phyloP scores from a whole-genome alignment of 2,797 vertebrate genomes.

The Coluber constrictor region DNA sequence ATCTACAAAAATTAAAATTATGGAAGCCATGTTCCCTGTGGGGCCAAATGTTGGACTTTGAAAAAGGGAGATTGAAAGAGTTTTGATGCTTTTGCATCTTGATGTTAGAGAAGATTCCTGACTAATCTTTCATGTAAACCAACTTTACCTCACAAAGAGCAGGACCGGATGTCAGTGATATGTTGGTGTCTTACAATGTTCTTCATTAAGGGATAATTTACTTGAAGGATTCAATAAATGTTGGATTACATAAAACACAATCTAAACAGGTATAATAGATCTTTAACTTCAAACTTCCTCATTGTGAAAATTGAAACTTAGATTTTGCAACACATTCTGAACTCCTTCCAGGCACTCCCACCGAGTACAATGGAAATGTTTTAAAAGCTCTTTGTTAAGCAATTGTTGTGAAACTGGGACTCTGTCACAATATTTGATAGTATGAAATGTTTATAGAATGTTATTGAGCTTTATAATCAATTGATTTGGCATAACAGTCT shows the following conservation, averaged over 20 bases:
- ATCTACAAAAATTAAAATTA: no score
- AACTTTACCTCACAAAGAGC: background rate
- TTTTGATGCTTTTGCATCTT: no score
- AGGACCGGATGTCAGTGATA: background rate
- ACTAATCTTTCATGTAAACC: background rate
- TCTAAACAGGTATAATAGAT: constrained; percentile 55
- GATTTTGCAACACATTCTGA: constrained; percentile 51
- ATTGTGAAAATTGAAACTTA: constrained; percentile 62
- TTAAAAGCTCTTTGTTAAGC: constrained; percentile 67
- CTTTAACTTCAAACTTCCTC: constrained; percentile 62
- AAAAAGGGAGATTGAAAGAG: no score
- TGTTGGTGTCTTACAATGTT: constrained; percentile 23
- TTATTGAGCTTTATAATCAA: constrained; percentile 18
- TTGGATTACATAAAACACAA: constrained; percentile 35
- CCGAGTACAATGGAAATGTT: constrained; percentile 42
- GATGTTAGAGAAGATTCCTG: no score
- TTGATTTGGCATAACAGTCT: background rate
- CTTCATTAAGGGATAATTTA: constrained; percentile 43
- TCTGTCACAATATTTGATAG: constrained; percentile 45
- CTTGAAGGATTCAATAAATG: constrained; percentile 42
- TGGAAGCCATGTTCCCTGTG: no score
- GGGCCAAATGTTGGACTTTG: no score
- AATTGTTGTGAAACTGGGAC: constrained; percentile 58
- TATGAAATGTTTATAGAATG: constrained; percentile 48
- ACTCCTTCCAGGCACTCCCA: constrained; percentile 51